Base-by-base conservation (phyloP, 2,797 vertebrate species). In the Euphonia xanthogaster region DNA sequence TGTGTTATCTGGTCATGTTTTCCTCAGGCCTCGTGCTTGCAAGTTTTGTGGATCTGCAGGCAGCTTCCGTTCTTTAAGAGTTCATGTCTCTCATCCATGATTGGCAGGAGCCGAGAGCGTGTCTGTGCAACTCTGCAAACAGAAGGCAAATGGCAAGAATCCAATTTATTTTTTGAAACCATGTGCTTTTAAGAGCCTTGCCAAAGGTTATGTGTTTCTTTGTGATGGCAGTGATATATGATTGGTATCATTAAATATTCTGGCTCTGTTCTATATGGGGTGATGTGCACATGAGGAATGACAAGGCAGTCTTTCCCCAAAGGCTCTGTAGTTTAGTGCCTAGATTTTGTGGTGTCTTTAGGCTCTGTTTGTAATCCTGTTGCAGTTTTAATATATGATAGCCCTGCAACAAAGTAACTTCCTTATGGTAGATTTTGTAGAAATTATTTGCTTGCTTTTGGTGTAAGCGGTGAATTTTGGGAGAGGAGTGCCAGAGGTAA, bases 71-170 rank as follows among this genome's bases (percentile, higher is more conserved):
- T 71, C 31, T 70, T 58, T 25, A 15, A 23, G 37, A 76, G 55
- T 7, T 10, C 9, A 5, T 0, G 0, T 79, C 74, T 91, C 2
- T 7, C 6, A 3, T 50, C 55, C 0, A 0, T 39, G 60, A 60
- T 57, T 50, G 37, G 33, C 51, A 72, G 58, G n/a, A 90, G 40
- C 65, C 1, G 0, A 80, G 68, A 82, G 48, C 5, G 0, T 53
- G 37, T 48, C 68, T 90, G 24, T 55, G 37, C 23, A 35, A 7
- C 53, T 76, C 44, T 2, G 4, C 77, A 87, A 82, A 70, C 35
- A 92, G 60, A 74, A 85, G 33, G 71, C 40, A 91, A 79, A 80
- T 67, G 50, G 61, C 71, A 93, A 72, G 50, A 71, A 86, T 65
- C 24, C 53, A 60, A 5, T 77, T 68, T 74, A n/a, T 63, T 86